Base-by-base conservation (phyloP, 1,140 invertebrate species). In the Panagrolaimus sp. region DNA sequence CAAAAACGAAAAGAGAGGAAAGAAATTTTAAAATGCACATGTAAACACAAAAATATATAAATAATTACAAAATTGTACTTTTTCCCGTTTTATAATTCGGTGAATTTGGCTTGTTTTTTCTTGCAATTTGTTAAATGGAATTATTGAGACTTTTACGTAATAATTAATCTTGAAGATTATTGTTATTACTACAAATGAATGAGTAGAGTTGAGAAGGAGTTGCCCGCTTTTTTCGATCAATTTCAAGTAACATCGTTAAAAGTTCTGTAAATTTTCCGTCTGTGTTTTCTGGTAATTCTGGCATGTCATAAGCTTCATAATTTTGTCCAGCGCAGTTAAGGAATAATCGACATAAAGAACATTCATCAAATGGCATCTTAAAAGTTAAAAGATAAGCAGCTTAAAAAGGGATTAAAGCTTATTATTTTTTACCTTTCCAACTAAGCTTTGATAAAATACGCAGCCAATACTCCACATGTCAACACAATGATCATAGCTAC, bases 381-480 rank as follows among this genome's bases (percentile, higher is more conserved):
- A 58, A 58, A 38, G 2, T 38, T 38, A 38, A 38, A 38, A 38
- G 32, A 38, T 38, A 38, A 38, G 32, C 2, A 38, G 32, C 32
- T 58, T 58, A 46, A 79, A 77, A 24, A 47, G n/a, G 28, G 17
- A 71, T 48, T 38, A 63, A 68, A 21, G 43, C n/a, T 69, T 32
- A 28, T 46, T 21, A 44, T 38, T 52, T 15, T n/a, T 52, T 58
- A 79, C 77, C 64, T 74, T 62, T 69, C 79, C 79, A 15, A 71
- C 77, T 17, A 78, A 64, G 43, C 77, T 80, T 71, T 80, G 74
- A 68, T 76, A 80, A 17, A 80, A 52, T 14, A 80, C 66, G 43
- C 77, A 79, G 32, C 78, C 78, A 45, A 80, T 82, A 47, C 74
- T 78, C 78, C 78, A 80, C 72, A 80, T 80, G 45, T 80, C 78